Conservation (phyloP, 2,888 invertebrate genomes). For the Pyrgus malvae region DNA sequence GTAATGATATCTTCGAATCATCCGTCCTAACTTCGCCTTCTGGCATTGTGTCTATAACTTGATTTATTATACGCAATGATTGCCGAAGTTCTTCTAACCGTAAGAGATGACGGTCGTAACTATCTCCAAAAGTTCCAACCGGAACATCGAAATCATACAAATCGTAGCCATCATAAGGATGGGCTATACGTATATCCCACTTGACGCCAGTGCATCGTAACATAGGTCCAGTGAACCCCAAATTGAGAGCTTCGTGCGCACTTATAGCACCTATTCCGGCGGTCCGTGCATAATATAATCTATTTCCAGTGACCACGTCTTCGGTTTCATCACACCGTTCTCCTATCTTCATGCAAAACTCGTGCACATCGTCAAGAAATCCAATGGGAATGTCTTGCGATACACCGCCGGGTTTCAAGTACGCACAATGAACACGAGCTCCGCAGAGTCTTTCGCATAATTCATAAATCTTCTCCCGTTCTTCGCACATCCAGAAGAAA, state of each 20-base stretch:
- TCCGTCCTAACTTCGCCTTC: conserved; percentile 89
- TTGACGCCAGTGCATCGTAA: conserved; percentile 91
- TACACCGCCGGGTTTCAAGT: conserved; percentile 92
- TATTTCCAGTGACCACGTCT: conserved; percentile 88
- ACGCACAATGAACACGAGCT: conserved; percentile 91
- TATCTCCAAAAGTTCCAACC: conserved; percentile 91
- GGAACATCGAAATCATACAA: conserved; percentile 92
- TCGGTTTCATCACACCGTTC: conserved; percentile 93
- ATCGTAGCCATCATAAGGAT: conserved; percentile 93
- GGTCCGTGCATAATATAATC: conserved; percentile 84
- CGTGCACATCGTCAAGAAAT: conserved; percentile 89
- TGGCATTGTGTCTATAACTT: conserved; percentile 93
- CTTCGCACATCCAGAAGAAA: conserved; percentile 95
- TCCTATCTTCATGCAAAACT: conserved; percentile 84
- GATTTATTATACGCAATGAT: conserved; percentile 88
- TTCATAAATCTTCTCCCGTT: conserved; percentile 93
- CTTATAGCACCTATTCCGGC: conserved; percentile 87
- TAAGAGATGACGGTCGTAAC: conserved; percentile 90
- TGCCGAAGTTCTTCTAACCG: conserved; percentile 88
- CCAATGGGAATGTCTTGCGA: conserved; percentile 82
- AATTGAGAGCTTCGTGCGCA: conserved; percentile 89
- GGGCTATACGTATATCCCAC: conserved; percentile 92
- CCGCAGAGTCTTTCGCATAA: conserved; percentile 92
- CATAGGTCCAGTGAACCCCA: conserved; percentile 87
- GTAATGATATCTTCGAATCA: conserved; percentile 89